These are phyloP conservation scores for Clarias batrachus DNA, from an alignment of 2,113 vertebrate species.

Conservation along the genomic window DNA sequence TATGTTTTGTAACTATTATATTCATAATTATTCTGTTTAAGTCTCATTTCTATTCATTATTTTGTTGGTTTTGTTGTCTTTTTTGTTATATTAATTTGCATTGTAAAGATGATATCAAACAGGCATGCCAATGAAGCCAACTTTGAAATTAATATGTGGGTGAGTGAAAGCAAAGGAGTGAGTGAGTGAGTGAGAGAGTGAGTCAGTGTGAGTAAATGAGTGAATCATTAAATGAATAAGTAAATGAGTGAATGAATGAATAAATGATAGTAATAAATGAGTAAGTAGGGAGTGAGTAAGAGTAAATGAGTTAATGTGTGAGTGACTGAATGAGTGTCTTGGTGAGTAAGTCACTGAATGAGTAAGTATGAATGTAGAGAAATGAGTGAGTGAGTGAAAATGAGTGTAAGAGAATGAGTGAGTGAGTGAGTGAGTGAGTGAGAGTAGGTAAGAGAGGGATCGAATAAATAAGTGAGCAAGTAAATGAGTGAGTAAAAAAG, in stretches of 20 bases:
- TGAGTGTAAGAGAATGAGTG: constrained; percentile 8
- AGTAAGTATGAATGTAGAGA: not conserved
- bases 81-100: too few relatives aligned
- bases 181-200: not conserved
- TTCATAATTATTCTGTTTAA: too few relatives aligned
- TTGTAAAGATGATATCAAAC: too few relatives aligned
- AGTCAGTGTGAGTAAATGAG: not conserved
- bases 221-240: constrained; percentile 4
- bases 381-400: constrained; percentile 20
- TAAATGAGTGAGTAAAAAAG: not conserved
- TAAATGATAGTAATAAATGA: not conserved
- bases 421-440: not conserved
- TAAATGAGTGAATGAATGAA: not conserved
- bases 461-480: not conserved
- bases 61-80: too few relatives aligned
- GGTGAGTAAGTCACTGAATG: not conserved
- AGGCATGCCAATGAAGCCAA: too few relatives aligned
- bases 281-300: not conserved
- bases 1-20: too few relatives aligned
- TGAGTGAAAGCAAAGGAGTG: not conserved
- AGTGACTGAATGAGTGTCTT: not conserved
- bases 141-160: not conserved
- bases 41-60: too few relatives aligned
- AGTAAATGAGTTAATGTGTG: constrained; percentile 3
- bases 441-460: not conserved